A percentile compares a stretch with the other conserved stretches of the same genome.
Evolutionary conservation across 2,797 vertebrate species (phyloP).

Genomic region (Dromococcyx pavoninus): DNA sequence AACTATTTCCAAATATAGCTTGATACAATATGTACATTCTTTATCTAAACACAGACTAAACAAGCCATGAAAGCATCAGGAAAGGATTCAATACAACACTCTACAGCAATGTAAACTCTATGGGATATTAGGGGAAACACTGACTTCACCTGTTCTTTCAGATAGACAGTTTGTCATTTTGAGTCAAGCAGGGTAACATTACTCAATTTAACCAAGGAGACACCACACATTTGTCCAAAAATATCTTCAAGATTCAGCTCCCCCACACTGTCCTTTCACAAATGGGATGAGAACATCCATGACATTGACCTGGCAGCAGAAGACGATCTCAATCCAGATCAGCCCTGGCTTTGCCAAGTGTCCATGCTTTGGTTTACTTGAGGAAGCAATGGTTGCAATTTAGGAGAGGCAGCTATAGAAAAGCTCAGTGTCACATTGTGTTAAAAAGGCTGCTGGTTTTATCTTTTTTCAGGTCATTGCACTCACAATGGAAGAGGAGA

Average conservation of each 20-base stretch:
- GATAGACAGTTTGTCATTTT: not conserved
- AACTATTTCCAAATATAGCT: not conserved
- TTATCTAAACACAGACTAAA: not conserved
- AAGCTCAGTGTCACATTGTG: not conserved
- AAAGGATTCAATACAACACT: not conserved
- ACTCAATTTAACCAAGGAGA: not conserved
- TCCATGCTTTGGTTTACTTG: not conserved
- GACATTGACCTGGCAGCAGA: not conserved
- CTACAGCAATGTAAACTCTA: not conserved
- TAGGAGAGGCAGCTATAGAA: not conserved
- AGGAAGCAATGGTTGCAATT: not conserved
- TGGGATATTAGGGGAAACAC: not conserved
- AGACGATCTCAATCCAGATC: not conserved
- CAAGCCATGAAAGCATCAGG: not conserved
- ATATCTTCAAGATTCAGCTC: not conserved
- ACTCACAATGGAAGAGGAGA: not conserved
- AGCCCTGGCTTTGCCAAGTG: not conserved
- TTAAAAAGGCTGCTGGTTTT: not conserved
- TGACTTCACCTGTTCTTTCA: not conserved
- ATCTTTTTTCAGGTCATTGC: not conserved
- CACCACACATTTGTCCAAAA: not conserved
- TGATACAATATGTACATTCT: not conserved
- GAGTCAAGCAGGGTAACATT: not conserved
- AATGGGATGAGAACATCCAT: not conserved
- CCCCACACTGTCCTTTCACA: rapidly evolving